Percentiles rank a stretch among this genome's conserved stretches.
These are phyloP conservation scores for Centrocercus urophasianus DNA, from an alignment of 2,113 vertebrate species.

Conservation along the genomic window DNA sequence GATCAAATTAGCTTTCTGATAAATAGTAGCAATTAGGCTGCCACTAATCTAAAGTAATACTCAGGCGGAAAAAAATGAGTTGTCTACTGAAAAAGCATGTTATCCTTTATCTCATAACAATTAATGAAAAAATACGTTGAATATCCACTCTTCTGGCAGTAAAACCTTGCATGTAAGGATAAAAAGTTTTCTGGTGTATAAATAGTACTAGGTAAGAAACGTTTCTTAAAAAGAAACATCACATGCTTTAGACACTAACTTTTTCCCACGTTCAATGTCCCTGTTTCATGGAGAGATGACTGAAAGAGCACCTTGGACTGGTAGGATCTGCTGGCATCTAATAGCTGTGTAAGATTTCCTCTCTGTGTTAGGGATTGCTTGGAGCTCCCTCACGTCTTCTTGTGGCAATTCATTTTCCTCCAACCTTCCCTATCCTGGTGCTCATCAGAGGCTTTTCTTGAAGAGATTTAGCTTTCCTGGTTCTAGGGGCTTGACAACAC, in stretches of 20 bases:
- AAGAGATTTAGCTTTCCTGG: not conserved
- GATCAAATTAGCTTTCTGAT: constrained; percentile 28
- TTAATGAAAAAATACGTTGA: not conserved
- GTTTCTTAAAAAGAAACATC: not conserved
- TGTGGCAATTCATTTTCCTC: not conserved
- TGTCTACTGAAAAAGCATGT: not conserved
- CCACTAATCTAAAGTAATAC: not conserved
- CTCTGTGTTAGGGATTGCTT: not conserved
- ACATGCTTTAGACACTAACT: not conserved
- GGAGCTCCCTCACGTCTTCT: not conserved
- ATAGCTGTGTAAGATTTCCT: not conserved
- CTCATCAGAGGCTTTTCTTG: not conserved
- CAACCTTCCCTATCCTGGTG: not conserved
- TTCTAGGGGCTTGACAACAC: not conserved
- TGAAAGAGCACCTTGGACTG: not conserved
- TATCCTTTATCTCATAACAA: not conserved
- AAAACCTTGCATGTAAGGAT: not conserved
- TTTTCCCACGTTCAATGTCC: not conserved
- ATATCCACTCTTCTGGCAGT: not conserved
- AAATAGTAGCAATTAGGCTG: not conserved
- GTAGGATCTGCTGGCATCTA: not conserved
- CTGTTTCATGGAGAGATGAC: not conserved
- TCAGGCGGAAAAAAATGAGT: not conserved
- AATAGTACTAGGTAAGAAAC: not conserved
- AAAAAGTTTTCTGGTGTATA: not conserved